phyloP scores from a whole-genome alignment of 2,113 vertebrate species.

The Scalopus aquaticus region DNA sequence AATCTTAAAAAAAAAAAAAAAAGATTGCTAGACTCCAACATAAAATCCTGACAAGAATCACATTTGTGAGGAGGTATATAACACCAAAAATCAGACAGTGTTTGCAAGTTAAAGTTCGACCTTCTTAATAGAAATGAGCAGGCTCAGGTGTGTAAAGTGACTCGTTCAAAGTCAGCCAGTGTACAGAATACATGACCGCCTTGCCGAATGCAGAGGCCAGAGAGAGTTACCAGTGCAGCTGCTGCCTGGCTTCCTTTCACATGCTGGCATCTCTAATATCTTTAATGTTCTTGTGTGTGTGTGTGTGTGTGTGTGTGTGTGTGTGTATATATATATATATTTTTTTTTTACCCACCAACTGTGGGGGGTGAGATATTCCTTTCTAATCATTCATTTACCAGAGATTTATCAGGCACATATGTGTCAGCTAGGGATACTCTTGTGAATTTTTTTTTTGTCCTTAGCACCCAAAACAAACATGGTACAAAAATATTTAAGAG shows the following conservation, averaged over 20 bases:
- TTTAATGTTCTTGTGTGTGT: too few relatives aligned
- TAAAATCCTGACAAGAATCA: not conserved
- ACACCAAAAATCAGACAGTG: not conserved
- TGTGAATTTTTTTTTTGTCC: not conserved
- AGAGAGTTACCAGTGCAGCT: not conserved
- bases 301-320: too few relatives aligned
- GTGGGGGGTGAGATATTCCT: not conserved
- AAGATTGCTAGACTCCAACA: not conserved
- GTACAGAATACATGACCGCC: not conserved
- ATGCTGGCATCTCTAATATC: too few relatives aligned
- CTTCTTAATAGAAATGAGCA: not conserved
- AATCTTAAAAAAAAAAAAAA: not conserved
- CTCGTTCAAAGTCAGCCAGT: not conserved
- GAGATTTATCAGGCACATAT: not conserved
- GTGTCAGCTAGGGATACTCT: not conserved
- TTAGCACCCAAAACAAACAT: not conserved
- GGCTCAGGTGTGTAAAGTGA: not conserved
- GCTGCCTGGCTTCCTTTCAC: fast-evolving
- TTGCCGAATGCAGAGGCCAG: fast-evolving
- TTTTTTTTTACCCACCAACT: not conserved
- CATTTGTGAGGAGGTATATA: not conserved
- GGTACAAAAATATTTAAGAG: not conserved
- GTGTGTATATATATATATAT: too few relatives aligned
- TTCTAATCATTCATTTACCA: not conserved
- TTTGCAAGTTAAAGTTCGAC: not conserved